These are phyloP conservation scores for Andrena praecox DNA, from an alignment of 2,888 invertebrate species.

Conservation along the genomic window DNA sequence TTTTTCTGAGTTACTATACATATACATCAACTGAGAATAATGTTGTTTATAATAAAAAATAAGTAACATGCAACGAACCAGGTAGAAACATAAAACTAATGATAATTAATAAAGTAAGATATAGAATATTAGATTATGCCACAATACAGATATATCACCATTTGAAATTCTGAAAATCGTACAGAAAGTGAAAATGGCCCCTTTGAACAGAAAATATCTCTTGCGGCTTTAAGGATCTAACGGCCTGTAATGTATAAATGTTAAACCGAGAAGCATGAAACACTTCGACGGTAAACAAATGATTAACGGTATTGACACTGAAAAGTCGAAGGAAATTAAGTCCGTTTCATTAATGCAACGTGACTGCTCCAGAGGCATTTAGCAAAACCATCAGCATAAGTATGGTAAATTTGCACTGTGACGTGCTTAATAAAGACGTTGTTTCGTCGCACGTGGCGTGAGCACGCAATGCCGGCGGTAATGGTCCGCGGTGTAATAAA, in stretches of 20 bases:
- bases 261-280: neutral
- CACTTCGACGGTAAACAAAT: neutral
- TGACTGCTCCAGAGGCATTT: neutral
- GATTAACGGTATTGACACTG: neutral
- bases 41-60: neutral
- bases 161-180: neutral
- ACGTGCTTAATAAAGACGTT: slow-evolving; percentile 73
- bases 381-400: slow-evolving; percentile 7
- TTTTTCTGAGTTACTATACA: too few relatives aligned
- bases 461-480: slow-evolving; percentile 74
- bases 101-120: neutral
- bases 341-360: neutral
- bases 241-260: too few relatives aligned
- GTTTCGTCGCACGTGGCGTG: slow-evolving; percentile 65
- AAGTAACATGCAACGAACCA: too few relatives aligned
- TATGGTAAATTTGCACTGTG: neutral
- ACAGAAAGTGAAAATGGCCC: too few relatives aligned
- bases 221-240: too few relatives aligned
- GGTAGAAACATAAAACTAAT: neutral
- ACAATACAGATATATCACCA: neutral
- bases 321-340: neutral
- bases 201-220: too few relatives aligned
- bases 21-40: neutral
- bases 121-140: neutral
- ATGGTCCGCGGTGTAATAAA: slow-evolving; percentile 74